phyloP scores from a whole-genome alignment of 2,888 invertebrate species.

The Odontomyia ornata region DNA sequence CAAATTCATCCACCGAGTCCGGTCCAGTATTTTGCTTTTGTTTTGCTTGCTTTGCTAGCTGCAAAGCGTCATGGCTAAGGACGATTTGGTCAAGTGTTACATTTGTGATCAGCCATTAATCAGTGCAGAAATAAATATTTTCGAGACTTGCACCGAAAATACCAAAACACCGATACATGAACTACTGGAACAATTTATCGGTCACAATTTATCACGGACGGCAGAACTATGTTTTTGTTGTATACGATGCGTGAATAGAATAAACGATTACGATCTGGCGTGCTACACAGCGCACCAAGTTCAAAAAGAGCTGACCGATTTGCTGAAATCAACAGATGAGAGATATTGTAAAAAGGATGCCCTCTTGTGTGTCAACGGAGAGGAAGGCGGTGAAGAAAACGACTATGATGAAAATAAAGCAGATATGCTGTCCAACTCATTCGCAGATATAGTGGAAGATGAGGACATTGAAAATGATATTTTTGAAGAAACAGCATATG shows the following conservation, averaged over 20 bases:
- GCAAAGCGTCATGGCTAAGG: too few relatives aligned
- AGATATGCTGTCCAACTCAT: background rate
- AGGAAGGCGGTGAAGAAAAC: constrained; percentile 9
- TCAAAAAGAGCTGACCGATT: constrained; percentile 47
- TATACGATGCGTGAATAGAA: constrained; percentile 46
- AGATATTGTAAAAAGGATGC: constrained; percentile 40
- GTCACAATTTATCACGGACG: constrained; percentile 7
- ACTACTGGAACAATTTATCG: constrained; percentile 47
- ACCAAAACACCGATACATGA: constrained; percentile 46
- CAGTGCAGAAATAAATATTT: constrained; percentile 45
- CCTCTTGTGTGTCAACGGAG: background rate
- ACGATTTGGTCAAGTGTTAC: constrained; percentile 44
- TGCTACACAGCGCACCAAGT: constrained; percentile 43
- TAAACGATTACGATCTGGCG: constrained; percentile 51
- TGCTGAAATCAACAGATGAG: constrained; percentile 40
- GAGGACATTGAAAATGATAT: background rate
- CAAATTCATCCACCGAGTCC: too few relatives aligned
- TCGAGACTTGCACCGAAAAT: constrained; percentile 42
- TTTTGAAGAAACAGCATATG: background rate
- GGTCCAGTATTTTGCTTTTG: too few relatives aligned
- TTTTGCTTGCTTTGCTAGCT: too few relatives aligned
- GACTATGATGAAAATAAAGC: background rate
- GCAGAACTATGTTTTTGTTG: constrained; percentile 41
- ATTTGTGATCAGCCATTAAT: constrained; percentile 47
- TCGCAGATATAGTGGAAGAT: constrained; percentile 17